Base-by-base conservation (phyloP, 2,888 invertebrate genomes). In the Limnephilus marmoratus region DNA sequence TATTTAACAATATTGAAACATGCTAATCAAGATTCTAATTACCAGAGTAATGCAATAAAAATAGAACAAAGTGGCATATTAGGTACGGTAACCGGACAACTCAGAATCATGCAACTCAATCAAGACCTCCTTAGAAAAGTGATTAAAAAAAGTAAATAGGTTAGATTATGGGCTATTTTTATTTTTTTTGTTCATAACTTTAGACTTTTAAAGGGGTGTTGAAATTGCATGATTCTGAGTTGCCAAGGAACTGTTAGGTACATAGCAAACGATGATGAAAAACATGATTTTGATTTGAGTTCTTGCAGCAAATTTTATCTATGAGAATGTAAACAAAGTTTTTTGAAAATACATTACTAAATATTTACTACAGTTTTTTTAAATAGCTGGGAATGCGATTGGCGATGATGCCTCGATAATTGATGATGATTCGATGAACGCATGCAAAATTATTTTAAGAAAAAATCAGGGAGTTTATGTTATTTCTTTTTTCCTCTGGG, bases 401-500 rank as follows among this genome's bases (percentile, higher is more conserved):
- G 24, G 24, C 24, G 68, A 68, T n/a, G 68, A 68, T 24, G 68
- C n/a, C 7, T 68, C 9, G 24, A 68, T 68, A 49, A 49, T 49
- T 2, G 24, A 68, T n/a, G 24, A 68, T 2, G 68, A 68, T 68
- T 68, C 24, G 7, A 68, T 68, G 68, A 68, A 68, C 9, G 24
- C 1, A 9, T 68, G n/a, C 68, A 68, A 68, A 45, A 68, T 68
- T 68, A 68, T 68, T 9, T 24, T 68, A 68, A 34, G 34, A 34
- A 83, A 83, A 34, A 37, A 83, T 83, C n/a, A 37, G 34, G 83
- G 34, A 83, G 31, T 24, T 34, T 83, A 37, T 34, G 37, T 45
- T 86, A 86, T 86, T 86, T 86, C 15, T 86, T 86, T 45, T 49
- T 83, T n/a, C 81, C 81, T 29, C n/a, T 90, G 15, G 15, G 13